phyloP scores from a whole-genome alignment of 1,140 invertebrate genomes.

The Drosophila nasuta region DNA sequence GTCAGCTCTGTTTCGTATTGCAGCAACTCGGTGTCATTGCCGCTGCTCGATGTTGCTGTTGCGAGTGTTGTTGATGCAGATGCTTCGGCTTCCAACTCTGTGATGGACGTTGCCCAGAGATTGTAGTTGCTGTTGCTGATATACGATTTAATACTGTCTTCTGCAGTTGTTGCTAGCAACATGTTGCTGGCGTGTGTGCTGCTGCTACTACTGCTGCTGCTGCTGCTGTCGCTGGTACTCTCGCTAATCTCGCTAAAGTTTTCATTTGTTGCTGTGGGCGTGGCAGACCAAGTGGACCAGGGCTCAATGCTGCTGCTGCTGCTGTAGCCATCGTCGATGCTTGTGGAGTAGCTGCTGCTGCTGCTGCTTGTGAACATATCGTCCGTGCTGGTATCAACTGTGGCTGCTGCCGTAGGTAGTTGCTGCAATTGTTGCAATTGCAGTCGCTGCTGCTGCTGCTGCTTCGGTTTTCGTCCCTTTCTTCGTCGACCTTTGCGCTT shows the following conservation, averaged over 20 bases:
- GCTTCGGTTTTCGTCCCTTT: slow-evolving; percentile 61
- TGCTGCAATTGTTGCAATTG: slow-evolving; percentile 40
- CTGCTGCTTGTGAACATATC: slow-evolving; percentile 25
- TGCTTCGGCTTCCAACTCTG: slow-evolving; percentile 63
- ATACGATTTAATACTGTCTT: slow-evolving; percentile 70
- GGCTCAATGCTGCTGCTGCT: slow-evolving; percentile 59
- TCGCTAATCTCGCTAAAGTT: slow-evolving; percentile 47
- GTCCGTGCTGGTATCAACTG: slow-evolving; percentile 20
- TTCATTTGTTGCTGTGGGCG: slow-evolving; percentile 60
- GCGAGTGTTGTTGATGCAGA: slow-evolving; percentile 40
- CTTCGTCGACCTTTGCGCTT: slow-evolving; percentile 76
- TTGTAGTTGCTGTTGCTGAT: slow-evolving; percentile 65
- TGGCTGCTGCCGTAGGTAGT: slow-evolving; percentile 30
- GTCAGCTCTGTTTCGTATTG: slow-evolving; percentile 66
- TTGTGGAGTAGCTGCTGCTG: slow-evolving; percentile 32
- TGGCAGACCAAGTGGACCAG: slow-evolving; percentile 65
- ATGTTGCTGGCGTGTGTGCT: slow-evolving; percentile 42
- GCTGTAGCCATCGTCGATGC: slow-evolving; percentile 43
- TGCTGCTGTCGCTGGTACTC: slow-evolving; percentile 31
- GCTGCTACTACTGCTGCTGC: slow-evolving; percentile 41
- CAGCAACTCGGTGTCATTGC: slow-evolving; percentile 59
- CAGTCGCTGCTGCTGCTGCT: slow-evolving; percentile 34
- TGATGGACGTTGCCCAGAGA: slow-evolving; percentile 66
- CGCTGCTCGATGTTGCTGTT: slow-evolving; percentile 23
- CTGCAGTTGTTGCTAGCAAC: slow-evolving; percentile 59